Evolutionary conservation across 2,797 vertebrate genomes (phyloP).

Genomic region (Valencia hispanica): DNA sequence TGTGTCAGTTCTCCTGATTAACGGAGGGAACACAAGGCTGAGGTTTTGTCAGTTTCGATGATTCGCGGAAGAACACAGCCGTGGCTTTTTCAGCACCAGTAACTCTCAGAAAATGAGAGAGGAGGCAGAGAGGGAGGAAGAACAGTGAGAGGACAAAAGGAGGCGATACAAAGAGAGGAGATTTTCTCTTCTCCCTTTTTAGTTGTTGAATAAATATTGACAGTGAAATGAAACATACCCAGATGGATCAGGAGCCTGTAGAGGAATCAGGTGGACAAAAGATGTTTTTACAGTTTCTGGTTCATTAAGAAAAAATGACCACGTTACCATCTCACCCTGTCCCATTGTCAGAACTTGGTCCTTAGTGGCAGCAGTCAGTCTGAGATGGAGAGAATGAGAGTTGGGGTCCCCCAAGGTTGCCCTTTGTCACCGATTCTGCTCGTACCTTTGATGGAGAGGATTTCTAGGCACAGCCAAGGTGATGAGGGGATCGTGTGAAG

Average conservation of each 20-base stretch:
- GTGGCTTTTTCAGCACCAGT: conserved; percentile 42
- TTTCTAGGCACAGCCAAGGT: no score
- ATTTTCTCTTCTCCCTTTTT: no score
- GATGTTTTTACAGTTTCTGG: background rate
- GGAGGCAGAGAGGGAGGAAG: conserved; percentile 5
- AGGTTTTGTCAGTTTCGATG: conserved; percentile 51
- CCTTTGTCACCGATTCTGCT: no score
- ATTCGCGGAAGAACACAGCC: conserved; percentile 31
- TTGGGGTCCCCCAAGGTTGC: no score
- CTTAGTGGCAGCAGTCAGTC: no score
- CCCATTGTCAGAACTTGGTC: no score
- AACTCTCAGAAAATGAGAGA: conserved; percentile 37
- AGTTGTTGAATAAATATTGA: conserved; percentile 14
- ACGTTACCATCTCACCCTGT: no score
- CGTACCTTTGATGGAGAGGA: no score
- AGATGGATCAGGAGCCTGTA: background rate
- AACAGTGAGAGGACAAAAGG: background rate
- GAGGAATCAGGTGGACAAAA: background rate
- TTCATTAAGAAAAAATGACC: background rate
- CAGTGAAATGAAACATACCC: conserved; percentile 1
- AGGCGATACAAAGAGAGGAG: background rate
- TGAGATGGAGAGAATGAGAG: no score
- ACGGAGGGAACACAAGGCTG: conserved; percentile 17
- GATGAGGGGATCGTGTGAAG: no score
- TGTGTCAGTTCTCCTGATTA: conserved; percentile 49